phyloP scores from a whole-genome alignment of 2,888 invertebrate species.

The Pocota personata region DNA sequence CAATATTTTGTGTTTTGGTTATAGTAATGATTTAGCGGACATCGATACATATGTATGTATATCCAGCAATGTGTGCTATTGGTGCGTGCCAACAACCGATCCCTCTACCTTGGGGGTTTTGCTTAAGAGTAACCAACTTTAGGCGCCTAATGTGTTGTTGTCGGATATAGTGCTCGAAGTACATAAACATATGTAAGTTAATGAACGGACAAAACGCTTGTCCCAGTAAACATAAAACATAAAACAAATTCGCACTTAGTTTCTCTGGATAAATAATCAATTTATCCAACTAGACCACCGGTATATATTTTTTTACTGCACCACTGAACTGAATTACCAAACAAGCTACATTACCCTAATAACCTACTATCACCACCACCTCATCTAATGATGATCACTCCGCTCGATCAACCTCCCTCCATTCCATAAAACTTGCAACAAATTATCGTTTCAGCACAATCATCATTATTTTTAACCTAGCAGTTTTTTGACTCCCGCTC shows the following conservation, averaged over 20 bases:
- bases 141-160: no score
- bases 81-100: no score
- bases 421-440: constrained; percentile 21
- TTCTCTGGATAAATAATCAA: background rate
- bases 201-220: no score
- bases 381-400: constrained; percentile 44
- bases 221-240: no score
- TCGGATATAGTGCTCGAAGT: no score
- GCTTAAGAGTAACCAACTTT: no score
- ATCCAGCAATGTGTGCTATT: no score
- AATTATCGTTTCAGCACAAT: constrained; percentile 27
- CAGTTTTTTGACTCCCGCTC: background rate
- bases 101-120: no score
- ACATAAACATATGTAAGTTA: no score
- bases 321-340: constrained; percentile 36
- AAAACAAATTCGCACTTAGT: background rate
- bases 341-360: constrained; percentile 54
- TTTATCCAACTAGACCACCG: background rate
- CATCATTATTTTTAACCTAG: constrained; percentile 30
- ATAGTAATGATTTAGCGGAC: no score
- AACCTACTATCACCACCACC: constrained; percentile 38
- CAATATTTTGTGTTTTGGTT: no score
- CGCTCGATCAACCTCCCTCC: background rate
- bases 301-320: background rate
- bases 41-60: no score